These are phyloP conservation scores for Aradophagus sp. DNA, from an alignment of 1,140 invertebrate species.

Conservation along the genomic window DNA sequence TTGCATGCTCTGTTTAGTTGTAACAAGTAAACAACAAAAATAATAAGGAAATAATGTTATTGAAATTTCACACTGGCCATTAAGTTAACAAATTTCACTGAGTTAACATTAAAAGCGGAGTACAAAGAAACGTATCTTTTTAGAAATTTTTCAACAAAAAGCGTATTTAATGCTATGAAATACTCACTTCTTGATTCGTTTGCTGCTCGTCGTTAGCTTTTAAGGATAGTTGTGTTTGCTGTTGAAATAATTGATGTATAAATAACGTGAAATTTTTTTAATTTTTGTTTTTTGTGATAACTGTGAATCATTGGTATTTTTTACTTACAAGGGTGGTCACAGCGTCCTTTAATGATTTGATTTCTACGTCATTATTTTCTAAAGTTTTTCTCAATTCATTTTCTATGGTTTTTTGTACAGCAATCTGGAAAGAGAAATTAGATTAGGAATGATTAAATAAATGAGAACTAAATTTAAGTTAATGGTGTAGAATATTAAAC, in stretches of 20 bases:
- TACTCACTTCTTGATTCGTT: conserved; percentile 57
- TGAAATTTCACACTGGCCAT: neutral
- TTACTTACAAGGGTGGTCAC: conserved; percentile 58
- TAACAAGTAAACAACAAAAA: conserved; percentile 22
- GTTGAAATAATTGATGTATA: conserved; percentile 1
- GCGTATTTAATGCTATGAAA: neutral
- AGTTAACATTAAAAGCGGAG: too few relatives aligned
- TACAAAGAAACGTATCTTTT: too few relatives aligned
- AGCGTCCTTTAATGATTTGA: conserved; percentile 58
- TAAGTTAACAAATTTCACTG: conserved; percentile 13
- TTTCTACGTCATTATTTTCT: conserved; percentile 53
- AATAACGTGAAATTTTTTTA: neutral
- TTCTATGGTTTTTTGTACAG: conserved; percentile 58
- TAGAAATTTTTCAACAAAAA: neutral
- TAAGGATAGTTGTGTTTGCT: conserved; percentile 45
- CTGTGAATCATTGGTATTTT: neutral
- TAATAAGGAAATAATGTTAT: conserved; percentile 9
- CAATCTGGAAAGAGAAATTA: conserved; percentile 65
- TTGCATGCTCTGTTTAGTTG: conserved; percentile 49
- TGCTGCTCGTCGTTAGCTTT: conserved; percentile 37
- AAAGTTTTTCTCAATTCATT: conserved; percentile 56
- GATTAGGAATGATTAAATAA: too few relatives aligned
- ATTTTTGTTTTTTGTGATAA: too few relatives aligned
- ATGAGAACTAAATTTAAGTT: too few relatives aligned
- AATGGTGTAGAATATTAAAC: too few relatives aligned